Base-by-base conservation (phyloP, 2,797 vertebrate species). In the Avahi laniger region DNA sequence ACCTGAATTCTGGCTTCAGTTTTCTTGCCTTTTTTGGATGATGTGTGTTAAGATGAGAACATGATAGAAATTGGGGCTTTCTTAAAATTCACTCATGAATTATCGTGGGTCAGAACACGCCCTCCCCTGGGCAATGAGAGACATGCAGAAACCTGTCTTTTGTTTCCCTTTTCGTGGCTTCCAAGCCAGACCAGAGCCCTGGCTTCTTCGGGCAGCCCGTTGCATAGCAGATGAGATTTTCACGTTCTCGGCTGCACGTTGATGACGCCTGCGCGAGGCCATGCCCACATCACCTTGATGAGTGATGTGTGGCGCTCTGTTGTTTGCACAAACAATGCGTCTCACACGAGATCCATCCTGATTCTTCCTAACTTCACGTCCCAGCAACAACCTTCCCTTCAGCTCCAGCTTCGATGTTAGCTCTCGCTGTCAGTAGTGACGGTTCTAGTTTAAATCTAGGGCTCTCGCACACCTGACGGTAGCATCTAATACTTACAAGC, bases 231-330 rank as follows among this genome's bases (percentile, higher is more conserved):
- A 12, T 33, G 2, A 20, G 24, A 3, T 4, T 0, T 30, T 4
- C 0, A 0, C 26, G 33, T 3, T 41, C 54, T 48, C 1, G 5
- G n/a, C 0, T 8, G 0, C 38, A 0, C 0, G 0, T 5, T 0
- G 28, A 30, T 7, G 8, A 24, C 11, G 0, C 35, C 46, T n/a
- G 33, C 35, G 0, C 1, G 11, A 22, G 7, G 28, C 65, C 33
- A 18, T 17, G 1, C 14, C 5, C 0, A 0, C 3, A 0, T 2
- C 33, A 0, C 63, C 17, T 20, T 14, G 69, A 5, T 20, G 20
- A 1, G 20, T 22, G 4, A 4, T 0, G 3, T 3, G 33, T 14
- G 0, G 2, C 0, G 14, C 63, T 1, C 17, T 14, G 5, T 0
- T 2, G 4, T 30, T 26, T 9, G 61, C 11, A 7, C 10, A 11